phyloP scores from a whole-genome alignment of 1,140 invertebrate species.

The Drosophila gunungcola region DNA sequence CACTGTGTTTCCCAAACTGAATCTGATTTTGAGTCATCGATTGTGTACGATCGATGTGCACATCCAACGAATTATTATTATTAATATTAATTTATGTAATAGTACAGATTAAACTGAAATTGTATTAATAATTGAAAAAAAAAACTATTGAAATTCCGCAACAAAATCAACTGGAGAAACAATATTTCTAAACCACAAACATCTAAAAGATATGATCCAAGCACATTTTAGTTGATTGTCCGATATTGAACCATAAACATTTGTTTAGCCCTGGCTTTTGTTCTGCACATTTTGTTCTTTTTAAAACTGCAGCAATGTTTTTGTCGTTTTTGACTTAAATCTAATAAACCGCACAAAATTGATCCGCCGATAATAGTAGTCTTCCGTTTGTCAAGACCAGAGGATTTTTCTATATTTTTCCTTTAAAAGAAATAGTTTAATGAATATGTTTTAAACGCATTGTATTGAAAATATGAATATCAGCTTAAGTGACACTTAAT shows the following conservation, averaged over 20 bases:
- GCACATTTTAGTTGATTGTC: background rate
- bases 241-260: background rate
- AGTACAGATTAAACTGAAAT: conserved; percentile 15
- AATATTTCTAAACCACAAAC: background rate
- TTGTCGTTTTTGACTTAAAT: background rate
- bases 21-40: conserved; percentile 5
- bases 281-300: background rate
- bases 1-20: conserved; percentile 6
- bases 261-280: background rate
- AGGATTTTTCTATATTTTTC: no score
- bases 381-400: background rate
- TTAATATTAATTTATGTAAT: conserved; percentile 16
- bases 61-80: conserved; percentile 5
- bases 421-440: background rate
- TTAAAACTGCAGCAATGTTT: background rate
- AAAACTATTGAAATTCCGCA: background rate
- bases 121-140: conserved; percentile 7
- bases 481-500: conserved; percentile 15
- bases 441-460: background rate
- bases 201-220: background rate
- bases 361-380: background rate
- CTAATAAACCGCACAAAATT: conserved; percentile 2
- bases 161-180: no score
- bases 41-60: background rate
- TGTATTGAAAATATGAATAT: conserved; percentile 5